Percentiles rank a stretch among this genome's conserved stretches.
Conservation (phyloP, 2,888 invertebrate genomes). For the Cinara cedri region DNA sequence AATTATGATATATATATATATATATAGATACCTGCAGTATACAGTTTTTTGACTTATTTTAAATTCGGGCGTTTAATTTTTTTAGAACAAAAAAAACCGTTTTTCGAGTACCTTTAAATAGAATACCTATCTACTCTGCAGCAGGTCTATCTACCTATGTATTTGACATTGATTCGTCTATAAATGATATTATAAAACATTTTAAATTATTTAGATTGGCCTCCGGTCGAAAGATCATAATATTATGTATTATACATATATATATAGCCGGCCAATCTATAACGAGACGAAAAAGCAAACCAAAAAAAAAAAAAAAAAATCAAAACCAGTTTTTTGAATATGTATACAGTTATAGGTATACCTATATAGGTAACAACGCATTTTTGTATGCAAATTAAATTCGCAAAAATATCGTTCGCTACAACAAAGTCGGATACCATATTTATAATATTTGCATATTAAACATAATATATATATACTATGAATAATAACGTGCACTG, state of each 20-base stretch:
- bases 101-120: not conserved
- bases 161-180: not conserved
- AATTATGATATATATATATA: not conserved
- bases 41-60: not conserved
- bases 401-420: not conserved
- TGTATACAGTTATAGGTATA: not conserved
- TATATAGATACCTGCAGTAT: not conserved
- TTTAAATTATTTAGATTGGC: not conserved
- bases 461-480: too few species aligned
- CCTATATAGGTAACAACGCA: not conserved
- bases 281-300: conserved; percentile 6
- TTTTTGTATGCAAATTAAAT: conserved; percentile 27
- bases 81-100: not conserved
- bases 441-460: not conserved
- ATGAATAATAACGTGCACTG: too few species aligned
- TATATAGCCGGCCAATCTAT: not conserved
- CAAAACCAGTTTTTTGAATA: conserved; percentile 39
- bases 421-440: not conserved
- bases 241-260: not conserved
- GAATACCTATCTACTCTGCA: too few species aligned
- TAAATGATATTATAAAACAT: conserved; percentile 10
- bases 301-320: conserved; percentile 9
- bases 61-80: not conserved
- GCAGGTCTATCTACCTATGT: too few species aligned
- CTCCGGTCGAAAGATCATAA: not conserved